phyloP scores from a whole-genome alignment of 2,113 vertebrate species.

The Parus major region DNA sequence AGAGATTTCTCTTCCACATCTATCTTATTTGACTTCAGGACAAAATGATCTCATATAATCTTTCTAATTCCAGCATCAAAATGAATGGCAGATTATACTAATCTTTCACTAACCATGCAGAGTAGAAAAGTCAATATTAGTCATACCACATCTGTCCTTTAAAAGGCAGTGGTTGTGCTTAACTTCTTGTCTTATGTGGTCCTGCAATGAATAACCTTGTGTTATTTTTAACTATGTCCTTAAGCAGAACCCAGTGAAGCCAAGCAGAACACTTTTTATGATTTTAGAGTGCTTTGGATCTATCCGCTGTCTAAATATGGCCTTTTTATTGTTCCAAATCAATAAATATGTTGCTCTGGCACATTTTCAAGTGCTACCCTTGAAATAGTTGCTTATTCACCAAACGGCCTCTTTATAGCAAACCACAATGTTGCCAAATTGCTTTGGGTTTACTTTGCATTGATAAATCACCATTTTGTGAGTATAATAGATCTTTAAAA shows the following conservation, averaged over 20 bases:
- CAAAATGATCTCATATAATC: background rate
- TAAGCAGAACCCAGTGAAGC: background rate
- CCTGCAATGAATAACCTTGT: background rate
- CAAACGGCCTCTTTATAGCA: background rate
- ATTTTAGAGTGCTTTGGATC: background rate
- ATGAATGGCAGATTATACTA: background rate
- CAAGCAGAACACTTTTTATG: background rate
- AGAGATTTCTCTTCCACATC: background rate
- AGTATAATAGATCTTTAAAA: background rate
- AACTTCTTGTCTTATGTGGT: background rate
- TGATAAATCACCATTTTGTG: background rate
- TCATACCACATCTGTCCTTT: background rate
- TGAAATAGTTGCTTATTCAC: background rate
- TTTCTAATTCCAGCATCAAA: background rate
- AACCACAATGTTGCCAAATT: background rate
- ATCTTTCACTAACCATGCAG: background rate
- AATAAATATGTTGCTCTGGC: background rate
- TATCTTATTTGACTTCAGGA: background rate
- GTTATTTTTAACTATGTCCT: background rate
- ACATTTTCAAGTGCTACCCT: background rate
- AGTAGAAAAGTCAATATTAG: slow-evolving; percentile 2
- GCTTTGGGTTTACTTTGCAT: background rate
- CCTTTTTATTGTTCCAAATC: background rate
- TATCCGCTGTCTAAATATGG: background rate
- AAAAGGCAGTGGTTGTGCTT: background rate